These are phyloP conservation scores for Eidolon dupreanum DNA, from an alignment of 2,797 vertebrate species.

Conservation along the genomic window DNA sequence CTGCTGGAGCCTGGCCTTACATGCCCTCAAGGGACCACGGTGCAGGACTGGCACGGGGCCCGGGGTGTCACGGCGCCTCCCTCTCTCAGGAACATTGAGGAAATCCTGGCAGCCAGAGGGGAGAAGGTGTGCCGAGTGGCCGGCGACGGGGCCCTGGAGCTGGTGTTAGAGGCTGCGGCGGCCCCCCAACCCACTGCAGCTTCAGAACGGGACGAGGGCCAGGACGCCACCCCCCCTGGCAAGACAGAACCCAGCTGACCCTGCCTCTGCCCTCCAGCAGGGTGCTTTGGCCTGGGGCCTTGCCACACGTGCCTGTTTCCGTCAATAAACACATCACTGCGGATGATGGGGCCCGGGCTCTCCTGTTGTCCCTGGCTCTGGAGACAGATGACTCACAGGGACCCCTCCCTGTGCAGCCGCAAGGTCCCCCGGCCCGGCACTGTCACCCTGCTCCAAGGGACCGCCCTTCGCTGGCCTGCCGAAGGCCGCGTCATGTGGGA, in stretches of 20 bases:
- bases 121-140: slow-evolving; percentile 90
- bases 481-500: fast-evolving
- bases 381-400: neutral
- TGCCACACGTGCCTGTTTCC: fast-evolving
- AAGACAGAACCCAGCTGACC: slow-evolving; percentile 67
- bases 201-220: neutral
- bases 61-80: fast-evolving
- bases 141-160: slow-evolving; percentile 89
- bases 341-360: neutral
- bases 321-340: slow-evolving; percentile 29
- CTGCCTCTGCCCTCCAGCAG: fast-evolving
- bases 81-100: slow-evolving; percentile 93
- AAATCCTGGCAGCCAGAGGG: slow-evolving; percentile 96
- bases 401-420: fast-evolving
- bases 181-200: neutral
- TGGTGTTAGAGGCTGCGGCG: slow-evolving; percentile 81
- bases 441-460: fast-evolving
- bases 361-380: neutral
- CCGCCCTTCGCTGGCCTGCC: fast-evolving
- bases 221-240: neutral
- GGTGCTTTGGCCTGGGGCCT: fast-evolving
- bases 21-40: neutral
- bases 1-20: neutral
- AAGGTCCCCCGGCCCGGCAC: neutral
- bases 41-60: fast-evolving